Evolutionary conservation across 2,797 vertebrate species (phyloP), one percentile per base, ranked within the genome.

Genomic region (Peromyscus nudipes): DNA sequence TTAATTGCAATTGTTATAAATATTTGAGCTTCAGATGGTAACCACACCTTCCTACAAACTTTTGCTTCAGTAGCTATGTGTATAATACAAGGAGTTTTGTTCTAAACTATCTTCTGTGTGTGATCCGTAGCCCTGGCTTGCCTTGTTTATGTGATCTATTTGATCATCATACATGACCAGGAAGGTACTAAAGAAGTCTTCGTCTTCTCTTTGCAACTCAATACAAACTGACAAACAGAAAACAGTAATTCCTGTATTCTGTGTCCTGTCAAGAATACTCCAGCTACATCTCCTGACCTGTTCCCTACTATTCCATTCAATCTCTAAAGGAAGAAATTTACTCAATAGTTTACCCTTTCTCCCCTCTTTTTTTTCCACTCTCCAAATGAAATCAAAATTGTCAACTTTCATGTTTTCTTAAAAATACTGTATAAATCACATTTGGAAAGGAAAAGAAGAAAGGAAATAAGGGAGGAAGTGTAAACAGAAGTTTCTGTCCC

Each of bases 161-260:
- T 80, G 52, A 71, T 97, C 85, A 81, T 89, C 73, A 91, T 92
- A 94, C 95, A 90, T 95, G 91, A 92, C 57, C 82, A 94, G 89
- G 76, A 94, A 92, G 57, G 52, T 37, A n/a, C 31, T 91, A 97
- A 94, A 97, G 87, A 21, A 94, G 49, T 52, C 76, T 83, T 96
- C 96, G 65, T 94, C 96, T 94, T 69, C 79, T 86, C 77, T 92
- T 82, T 95, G 90, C 79, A 49, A 85, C 5, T 27, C 93, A 95
- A 95, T 87, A 65, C 71, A 91, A 95, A 95, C 85, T 91, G 95
- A 95, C 89, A 77, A 91, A 19, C 94, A 88, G 37, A 90, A 65
- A 94, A 62, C 69, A 52, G 62, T 69, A 85, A 75, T 82, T 91
- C 88, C 79, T 94, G 37, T 43, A 62, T 55, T 55, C 67, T 86